Evolutionary conservation across 2,888 invertebrate genomes (phyloP).

Genomic region (Xestia rhomboidea): DNA sequence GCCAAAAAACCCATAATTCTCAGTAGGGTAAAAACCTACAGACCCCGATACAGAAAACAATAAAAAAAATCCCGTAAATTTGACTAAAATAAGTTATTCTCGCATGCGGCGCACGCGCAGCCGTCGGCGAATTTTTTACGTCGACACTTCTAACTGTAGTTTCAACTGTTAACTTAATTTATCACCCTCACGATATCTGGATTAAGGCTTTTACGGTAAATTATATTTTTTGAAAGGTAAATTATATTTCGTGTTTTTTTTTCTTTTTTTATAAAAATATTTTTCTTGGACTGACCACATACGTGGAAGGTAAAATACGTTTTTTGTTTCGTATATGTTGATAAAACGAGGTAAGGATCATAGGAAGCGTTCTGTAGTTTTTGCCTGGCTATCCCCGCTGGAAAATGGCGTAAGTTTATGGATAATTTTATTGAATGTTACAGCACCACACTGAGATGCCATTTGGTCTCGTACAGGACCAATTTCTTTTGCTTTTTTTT

Average conservation of each 20-base stretch:
- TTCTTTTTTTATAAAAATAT: neutral
- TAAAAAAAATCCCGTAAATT: constrained; percentile 67
- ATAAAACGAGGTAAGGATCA: too few species aligned
- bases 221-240: neutral
- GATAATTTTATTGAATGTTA: too few species aligned
- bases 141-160: constrained; percentile 48
- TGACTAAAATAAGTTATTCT: constrained; percentile 48
- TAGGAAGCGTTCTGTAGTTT: neutral
- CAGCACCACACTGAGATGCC: too few species aligned
- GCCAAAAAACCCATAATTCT: constrained; percentile 26
- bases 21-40: constrained; percentile 52
- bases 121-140: constrained; percentile 55
- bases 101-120: constrained; percentile 51
- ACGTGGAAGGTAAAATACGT: neutral
- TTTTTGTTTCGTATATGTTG: neutral
- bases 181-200: constrained; percentile 57
- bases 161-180: constrained; percentile 59
- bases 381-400: neutral
- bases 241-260: neutral
- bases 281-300: neutral
- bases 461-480: too few species aligned
- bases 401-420: neutral
- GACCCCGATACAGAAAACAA: constrained; percentile 54
- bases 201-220: constrained; percentile 53
- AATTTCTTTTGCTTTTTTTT: too few species aligned